Evolutionary conservation across 2,113 vertebrate genomes (phyloP).

Genomic region (Bubo scandiacus): DNA sequence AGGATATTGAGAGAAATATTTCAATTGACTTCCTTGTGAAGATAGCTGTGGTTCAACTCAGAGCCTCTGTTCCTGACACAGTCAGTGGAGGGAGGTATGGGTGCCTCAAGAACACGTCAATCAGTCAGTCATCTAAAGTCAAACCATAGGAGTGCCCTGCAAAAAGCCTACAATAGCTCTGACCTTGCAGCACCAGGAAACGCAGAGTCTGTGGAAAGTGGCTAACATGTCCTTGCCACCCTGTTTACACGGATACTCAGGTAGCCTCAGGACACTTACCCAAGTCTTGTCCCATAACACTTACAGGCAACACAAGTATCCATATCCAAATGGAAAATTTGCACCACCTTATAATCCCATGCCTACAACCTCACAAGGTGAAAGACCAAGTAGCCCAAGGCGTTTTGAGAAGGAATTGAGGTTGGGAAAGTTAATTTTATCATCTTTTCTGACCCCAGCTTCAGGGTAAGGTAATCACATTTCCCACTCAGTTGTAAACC

Average conservation of each 20-base stretch:
- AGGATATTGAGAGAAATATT: neutral
- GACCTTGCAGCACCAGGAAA: accelerated
- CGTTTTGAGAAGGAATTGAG: neutral
- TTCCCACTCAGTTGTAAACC: neutral
- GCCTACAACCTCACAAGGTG: too few relatives aligned
- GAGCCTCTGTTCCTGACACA: neutral
- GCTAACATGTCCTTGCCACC: neutral
- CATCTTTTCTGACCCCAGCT: neutral
- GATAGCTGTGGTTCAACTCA: neutral
- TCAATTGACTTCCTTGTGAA: neutral
- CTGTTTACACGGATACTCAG: neutral
- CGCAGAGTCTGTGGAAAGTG: accelerated
- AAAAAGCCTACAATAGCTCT: neutral
- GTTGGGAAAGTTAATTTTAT: neutral
- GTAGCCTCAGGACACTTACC: neutral
- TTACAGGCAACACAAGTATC: neutral
- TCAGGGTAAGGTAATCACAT: neutral
- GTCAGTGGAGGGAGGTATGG: neutral
- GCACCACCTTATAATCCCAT: neutral
- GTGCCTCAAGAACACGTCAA: neutral
- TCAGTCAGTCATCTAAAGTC: neutral
- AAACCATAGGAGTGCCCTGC: neutral
- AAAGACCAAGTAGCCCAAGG: neutral
- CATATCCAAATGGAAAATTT: neutral
- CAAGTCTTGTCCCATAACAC: neutral